Conservation (phyloP, 2,797 vertebrate genomes). For the Poecilia velifera region DNA sequence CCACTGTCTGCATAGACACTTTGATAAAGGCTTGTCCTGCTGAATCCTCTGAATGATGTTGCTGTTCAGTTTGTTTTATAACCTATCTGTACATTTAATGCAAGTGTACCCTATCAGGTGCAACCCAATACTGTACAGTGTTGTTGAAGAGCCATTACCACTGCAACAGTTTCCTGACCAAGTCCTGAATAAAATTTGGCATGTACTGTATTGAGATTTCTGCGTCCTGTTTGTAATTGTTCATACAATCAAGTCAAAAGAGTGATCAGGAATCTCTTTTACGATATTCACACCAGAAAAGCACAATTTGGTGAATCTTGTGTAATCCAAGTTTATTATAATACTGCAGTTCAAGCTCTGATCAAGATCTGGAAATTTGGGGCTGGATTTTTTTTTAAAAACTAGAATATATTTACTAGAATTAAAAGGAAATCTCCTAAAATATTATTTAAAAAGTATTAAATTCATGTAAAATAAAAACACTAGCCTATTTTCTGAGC, state of each 20-base stretch:
- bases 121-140: constrained; percentile 74
- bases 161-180: constrained; percentile 70
- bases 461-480: background rate
- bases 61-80: constrained; percentile 79
- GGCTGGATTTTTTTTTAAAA: background rate
- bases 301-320: background rate
- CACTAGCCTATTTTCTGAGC: no score
- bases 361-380: background rate
- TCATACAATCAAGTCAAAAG: background rate
- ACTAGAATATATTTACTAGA: background rate
- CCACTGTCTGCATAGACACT: constrained; percentile 91
- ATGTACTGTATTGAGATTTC: constrained; percentile 66
- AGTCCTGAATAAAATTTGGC: constrained; percentile 81
- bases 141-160: constrained; percentile 69
- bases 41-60: constrained; percentile 84
- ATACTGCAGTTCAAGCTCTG: no score
- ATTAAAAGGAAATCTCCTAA: background rate
- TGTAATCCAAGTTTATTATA: background rate
- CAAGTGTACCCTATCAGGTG: constrained; percentile 59
- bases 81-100: constrained; percentile 74
- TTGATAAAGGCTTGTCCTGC: constrained; percentile 85
- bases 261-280: background rate
- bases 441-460: background rate
- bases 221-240: constrained; percentile 25
- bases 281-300: background rate